A percentile compares a stretch with the other conserved stretches of the same genome.
Conservation (phyloP, 2,888 invertebrate species). For the Leucozona laternaria region DNA sequence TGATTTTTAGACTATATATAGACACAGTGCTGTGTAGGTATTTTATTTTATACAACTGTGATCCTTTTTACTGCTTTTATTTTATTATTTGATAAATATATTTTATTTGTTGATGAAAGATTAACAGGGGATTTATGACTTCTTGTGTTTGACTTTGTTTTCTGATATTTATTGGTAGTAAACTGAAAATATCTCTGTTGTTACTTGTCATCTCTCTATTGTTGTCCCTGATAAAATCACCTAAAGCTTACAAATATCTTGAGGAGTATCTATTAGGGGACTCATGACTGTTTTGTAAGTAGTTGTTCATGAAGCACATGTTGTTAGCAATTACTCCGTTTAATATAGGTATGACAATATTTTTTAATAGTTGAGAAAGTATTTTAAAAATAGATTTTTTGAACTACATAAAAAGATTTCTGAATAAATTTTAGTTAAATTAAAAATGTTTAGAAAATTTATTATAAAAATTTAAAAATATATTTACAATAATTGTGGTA, state of each 20-base stretch:
- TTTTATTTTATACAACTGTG: neutral
- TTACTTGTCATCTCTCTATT: neutral
- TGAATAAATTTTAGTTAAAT: no score
- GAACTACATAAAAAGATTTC: no score
- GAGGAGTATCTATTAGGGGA: no score
- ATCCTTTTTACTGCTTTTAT: neutral
- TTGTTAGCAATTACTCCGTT: no score
- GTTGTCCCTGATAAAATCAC: neutral
- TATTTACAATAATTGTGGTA: no score
- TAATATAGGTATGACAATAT: no score
- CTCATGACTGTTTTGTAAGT: no score
- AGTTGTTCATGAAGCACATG: no score
- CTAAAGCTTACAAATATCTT: neutral
- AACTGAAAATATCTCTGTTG: neutral
- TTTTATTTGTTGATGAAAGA: neutral
- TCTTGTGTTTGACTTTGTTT: neutral
- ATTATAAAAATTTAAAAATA: no score
- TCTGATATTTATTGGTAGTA: neutral
- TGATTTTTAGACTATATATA: neutral
- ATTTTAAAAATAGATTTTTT: no score
- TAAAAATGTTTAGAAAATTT: no score
- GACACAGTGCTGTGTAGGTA: conserved; percentile 20
- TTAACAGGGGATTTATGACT: neutral
- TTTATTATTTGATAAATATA: neutral
- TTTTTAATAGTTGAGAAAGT: no score